phyloP scores from a whole-genome alignment of 2,113 vertebrate species.

The Megaceryle maxima region DNA sequence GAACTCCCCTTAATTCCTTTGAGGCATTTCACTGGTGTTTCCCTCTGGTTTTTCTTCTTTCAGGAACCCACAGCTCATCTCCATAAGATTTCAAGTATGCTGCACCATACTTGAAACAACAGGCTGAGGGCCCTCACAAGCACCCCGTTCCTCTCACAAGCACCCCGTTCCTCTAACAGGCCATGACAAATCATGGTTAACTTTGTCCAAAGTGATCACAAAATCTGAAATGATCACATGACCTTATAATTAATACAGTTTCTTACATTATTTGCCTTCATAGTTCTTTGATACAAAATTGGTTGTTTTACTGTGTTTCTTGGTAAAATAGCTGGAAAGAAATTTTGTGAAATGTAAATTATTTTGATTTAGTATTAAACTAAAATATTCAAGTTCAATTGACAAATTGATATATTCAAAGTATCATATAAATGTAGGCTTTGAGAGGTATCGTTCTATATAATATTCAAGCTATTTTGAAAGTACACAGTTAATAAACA shows the following conservation, averaged over 20 bases:
- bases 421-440: background rate
- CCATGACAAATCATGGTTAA: background rate
- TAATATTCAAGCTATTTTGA: background rate
- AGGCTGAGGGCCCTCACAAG: too few species aligned
- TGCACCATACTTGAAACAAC: too few species aligned
- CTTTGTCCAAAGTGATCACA: background rate
- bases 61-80: too few species aligned
- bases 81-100: too few species aligned
- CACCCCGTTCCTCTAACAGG: too few species aligned
- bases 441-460: background rate
- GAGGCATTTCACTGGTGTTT: too few species aligned
- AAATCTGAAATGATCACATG: background rate
- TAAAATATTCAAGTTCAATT: background rate
- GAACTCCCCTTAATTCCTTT: too few species aligned
- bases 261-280: background rate
- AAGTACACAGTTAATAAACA: background rate
- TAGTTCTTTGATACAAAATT: background rate
- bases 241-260: background rate
- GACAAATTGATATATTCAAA: background rate
- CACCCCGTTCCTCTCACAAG: too few species aligned
- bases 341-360: background rate
- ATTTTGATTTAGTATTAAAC: background rate
- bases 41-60: too few species aligned
- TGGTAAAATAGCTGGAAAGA: background rate
- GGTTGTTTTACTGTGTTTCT: background rate